phyloP scores from a whole-genome alignment of 1,140 invertebrate genomes.

The Tetraneura akinire region DNA sequence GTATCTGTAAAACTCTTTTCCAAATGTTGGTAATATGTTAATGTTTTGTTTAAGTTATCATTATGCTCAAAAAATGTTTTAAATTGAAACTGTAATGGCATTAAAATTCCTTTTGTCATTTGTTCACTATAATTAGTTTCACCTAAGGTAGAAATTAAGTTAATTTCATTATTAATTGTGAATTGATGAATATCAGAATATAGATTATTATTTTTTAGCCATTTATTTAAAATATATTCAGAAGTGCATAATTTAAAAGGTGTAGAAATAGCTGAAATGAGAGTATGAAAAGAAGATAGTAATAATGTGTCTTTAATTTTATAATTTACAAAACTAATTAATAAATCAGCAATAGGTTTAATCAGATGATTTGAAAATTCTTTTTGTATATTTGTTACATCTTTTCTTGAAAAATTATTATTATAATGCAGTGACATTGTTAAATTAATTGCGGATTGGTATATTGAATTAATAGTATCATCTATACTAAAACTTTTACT shows the following conservation, averaged over 20 bases:
- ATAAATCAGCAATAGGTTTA: neutral
- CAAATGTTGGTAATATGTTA: neutral
- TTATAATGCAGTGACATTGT: neutral
- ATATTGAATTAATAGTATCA: neutral
- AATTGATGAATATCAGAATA: neutral
- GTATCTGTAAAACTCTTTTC: no score
- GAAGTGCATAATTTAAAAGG: constrained; percentile 7
- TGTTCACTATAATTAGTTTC: neutral
- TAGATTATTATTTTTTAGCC: constrained; percentile 4
- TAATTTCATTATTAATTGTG: neutral
- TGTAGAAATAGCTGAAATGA: neutral
- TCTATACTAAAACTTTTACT: neutral
- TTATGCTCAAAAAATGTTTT: neutral
- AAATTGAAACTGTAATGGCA: neutral
- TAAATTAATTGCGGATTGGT: neutral
- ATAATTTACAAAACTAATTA: neutral
- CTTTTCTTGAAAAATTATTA: constrained; percentile 2
- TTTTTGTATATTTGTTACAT: neutral
- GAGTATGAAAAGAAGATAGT: neutral
- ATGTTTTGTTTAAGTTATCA: neutral
- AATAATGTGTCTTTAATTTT: constrained; percentile 11
- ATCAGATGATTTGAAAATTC: neutral
- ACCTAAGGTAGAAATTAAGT: neutral
- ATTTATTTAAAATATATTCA: neutral
- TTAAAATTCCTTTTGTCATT: neutral